These are phyloP conservation scores for Psylliodes chrysocephalus DNA, from an alignment of 2,888 invertebrate species.

Conservation along the genomic window DNA sequence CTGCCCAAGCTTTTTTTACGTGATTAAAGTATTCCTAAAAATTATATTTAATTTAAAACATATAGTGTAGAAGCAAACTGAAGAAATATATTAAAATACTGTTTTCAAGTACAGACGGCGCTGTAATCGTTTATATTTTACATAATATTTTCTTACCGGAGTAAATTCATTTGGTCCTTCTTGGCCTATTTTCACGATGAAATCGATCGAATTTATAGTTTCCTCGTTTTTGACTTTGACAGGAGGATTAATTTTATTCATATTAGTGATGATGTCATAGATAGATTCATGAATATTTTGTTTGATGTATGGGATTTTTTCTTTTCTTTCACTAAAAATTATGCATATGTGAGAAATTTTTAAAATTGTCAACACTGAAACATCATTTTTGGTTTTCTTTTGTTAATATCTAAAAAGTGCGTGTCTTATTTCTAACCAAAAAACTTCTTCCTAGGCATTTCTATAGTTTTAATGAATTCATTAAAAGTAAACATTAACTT, in stretches of 20 bases:
- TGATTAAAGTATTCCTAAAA: constrained; percentile 78
- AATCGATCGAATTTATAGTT: constrained; percentile 64
- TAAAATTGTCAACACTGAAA: too few species aligned
- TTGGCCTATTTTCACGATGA: constrained; percentile 66
- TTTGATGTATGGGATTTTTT: constrained; percentile 74
- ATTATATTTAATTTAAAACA: not conserved
- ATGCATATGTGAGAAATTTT: too few species aligned
- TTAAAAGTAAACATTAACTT: too few species aligned
- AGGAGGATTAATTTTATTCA: constrained; percentile 64
- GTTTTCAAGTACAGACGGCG: too few species aligned
- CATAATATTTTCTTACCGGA: constrained; percentile 69
- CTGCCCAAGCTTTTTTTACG: constrained; percentile 75
- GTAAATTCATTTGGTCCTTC: constrained; percentile 68
- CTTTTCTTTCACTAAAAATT: constrained; percentile 73
- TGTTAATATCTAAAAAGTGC: too few species aligned
- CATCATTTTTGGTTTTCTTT: too few species aligned
- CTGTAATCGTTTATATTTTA: too few species aligned
- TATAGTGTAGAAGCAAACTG: too few species aligned
- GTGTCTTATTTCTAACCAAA: too few species aligned
- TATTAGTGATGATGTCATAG: constrained; percentile 71
- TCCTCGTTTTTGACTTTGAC: constrained; percentile 67
- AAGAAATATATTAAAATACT: too few species aligned
- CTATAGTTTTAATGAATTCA: too few species aligned
- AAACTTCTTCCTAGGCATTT: too few species aligned
- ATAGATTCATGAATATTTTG: constrained; percentile 83